A percentile compares a stretch with the other conserved stretches of the same genome.
phyloP scores from a whole-genome alignment of 2,113 vertebrate species.

The Apistogramma diplotaenia region DNA sequence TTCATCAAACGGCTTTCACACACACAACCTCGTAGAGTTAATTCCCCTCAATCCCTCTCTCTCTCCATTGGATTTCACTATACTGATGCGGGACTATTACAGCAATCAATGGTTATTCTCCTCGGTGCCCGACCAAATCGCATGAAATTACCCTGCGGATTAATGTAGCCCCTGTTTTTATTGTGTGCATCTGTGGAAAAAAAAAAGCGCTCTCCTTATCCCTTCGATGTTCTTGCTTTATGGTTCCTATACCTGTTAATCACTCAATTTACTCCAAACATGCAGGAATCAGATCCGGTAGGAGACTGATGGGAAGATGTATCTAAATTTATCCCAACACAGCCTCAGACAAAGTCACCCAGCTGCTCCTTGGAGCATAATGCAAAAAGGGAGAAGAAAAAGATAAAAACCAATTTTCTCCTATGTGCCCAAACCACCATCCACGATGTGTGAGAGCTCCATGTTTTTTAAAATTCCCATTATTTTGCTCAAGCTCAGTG shows the following conservation, averaged over 20 bases:
- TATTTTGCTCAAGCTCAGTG: slow-evolving; percentile 69
- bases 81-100: slow-evolving; percentile 74
- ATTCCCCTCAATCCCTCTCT: not conserved
- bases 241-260: slow-evolving; percentile 77
- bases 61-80: slow-evolving; percentile 58
- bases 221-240: slow-evolving; percentile 74
- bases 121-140: slow-evolving; percentile 82
- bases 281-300: slow-evolving; percentile 53
- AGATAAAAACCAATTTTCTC: slow-evolving; percentile 79
- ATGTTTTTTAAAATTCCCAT: slow-evolving; percentile 54
- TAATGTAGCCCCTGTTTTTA: slow-evolving; percentile 77
- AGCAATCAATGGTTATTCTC: slow-evolving; percentile 85
- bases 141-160: slow-evolving; percentile 90
- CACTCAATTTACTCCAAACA: slow-evolving; percentile 80
- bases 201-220: slow-evolving; percentile 47
- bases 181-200: slow-evolving; percentile 68
- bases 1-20: slow-evolving; percentile 79
- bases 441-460: slow-evolving; percentile 72
- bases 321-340: not conserved
- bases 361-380: slow-evolving; percentile 77
- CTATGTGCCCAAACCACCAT: slow-evolving; percentile 62
- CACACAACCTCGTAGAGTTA: slow-evolving; percentile 25
- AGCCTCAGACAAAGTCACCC: slow-evolving; percentile 50
- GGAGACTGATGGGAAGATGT: slow-evolving; percentile 16
- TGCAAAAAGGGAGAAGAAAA: slow-evolving; percentile 44